phyloP scores from a whole-genome alignment of 2,888 invertebrate genomes.

The Pseudeuparius sepicola region DNA sequence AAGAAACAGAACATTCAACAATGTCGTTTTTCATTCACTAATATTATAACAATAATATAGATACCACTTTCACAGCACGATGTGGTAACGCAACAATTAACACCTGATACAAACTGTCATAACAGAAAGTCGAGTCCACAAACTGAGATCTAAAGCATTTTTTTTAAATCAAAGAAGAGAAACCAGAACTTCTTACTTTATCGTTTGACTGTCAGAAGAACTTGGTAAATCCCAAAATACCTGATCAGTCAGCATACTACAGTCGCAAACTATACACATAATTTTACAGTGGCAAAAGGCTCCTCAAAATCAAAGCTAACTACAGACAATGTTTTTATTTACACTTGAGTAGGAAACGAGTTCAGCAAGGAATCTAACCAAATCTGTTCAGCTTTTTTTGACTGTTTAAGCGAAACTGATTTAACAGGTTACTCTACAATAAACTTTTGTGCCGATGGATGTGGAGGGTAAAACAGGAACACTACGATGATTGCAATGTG shows the following conservation, averaged over 20 bases:
- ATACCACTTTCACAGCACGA: too few relatives aligned
- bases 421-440: not conserved
- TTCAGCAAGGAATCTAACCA: slow-evolving; percentile 13
- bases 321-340: slow-evolving; percentile 14
- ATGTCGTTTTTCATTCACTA: too few relatives aligned
- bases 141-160: slow-evolving; percentile 11
- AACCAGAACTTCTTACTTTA: slow-evolving; percentile 7
- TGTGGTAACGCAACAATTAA: too few relatives aligned
- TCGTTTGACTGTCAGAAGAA: slow-evolving; percentile 19
- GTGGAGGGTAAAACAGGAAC: slow-evolving; percentile 2
- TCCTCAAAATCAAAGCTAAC: slow-evolving; percentile 7
- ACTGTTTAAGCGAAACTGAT: not conserved
- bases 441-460: slow-evolving; percentile 5
- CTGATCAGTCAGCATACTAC: slow-evolving; percentile 20
- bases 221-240: slow-evolving; percentile 17
- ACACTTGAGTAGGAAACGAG: slow-evolving; percentile 14
- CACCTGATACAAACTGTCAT: too few relatives aligned
- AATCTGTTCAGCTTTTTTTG: slow-evolving; percentile 8
- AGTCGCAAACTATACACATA: slow-evolving; percentile 21
- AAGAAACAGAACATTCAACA: too few relatives aligned
- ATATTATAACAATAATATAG: too few relatives aligned
- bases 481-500: slow-evolving; percentile 5
- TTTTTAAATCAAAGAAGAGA: slow-evolving; percentile 12
- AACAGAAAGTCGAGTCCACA: slow-evolving; percentile 10
- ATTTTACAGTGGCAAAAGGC: slow-evolving; percentile 16